Conservation (phyloP, 2,797 vertebrate genomes). For the Darevskia nairensis region DNA sequence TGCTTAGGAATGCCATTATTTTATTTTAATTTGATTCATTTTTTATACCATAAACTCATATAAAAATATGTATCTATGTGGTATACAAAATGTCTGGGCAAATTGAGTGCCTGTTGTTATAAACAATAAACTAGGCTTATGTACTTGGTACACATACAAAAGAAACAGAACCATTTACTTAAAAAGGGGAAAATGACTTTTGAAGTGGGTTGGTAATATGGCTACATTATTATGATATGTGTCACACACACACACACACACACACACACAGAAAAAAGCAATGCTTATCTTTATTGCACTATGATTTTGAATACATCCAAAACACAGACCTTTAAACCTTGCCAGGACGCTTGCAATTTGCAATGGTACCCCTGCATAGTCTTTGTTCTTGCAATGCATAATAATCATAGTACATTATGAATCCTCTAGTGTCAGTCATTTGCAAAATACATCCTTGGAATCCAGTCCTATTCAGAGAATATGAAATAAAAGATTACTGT, state of each 20-base stretch:
- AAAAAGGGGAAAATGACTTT: not conserved
- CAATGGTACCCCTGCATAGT: not conserved
- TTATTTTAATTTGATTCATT: not conserved
- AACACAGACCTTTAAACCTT: not conserved
- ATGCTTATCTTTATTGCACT: too few species aligned
- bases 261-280: too few species aligned
- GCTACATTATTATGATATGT: not conserved
- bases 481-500: not conserved
- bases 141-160: not conserved
- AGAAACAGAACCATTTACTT: not conserved
- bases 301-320: not conserved
- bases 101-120: not conserved
- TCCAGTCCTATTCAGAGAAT: not conserved
- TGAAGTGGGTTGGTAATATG: not conserved
- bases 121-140: not conserved
- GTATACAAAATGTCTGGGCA: too few species aligned
- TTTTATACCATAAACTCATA: too few species aligned
- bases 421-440: conserved; percentile 23
- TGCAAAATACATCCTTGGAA: conserved; percentile 10
- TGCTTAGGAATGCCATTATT: not conserved
- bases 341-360: not conserved
- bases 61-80: too few species aligned
- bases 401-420: not conserved
- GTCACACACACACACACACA: too few species aligned
- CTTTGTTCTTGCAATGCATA: not conserved